phyloP scores from a whole-genome alignment of 2,113 vertebrate genomes.

The Salvelinus namaycush region DNA sequence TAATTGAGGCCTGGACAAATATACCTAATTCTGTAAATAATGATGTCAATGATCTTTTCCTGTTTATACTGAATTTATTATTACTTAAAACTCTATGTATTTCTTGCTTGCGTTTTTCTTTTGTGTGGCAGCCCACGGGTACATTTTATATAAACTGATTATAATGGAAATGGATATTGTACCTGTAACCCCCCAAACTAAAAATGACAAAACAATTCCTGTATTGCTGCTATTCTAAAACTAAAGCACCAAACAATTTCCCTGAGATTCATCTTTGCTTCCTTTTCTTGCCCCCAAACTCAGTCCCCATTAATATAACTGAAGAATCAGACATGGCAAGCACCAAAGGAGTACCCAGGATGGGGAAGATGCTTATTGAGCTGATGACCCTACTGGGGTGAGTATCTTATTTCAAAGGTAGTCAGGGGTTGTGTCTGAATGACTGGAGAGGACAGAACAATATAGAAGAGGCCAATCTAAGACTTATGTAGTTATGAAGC shows the following conservation, averaged over 20 bases:
- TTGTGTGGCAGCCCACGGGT: too few species aligned
- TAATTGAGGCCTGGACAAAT: too few species aligned
- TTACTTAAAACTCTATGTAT: too few species aligned
- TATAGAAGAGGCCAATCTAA: background rate
- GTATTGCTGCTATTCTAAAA: background rate
- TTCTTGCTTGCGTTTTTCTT: too few species aligned
- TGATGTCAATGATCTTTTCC: too few species aligned
- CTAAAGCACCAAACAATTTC: background rate
- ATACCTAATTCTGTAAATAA: too few species aligned
- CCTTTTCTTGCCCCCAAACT: background rate
- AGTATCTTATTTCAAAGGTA: conserved; percentile 27
- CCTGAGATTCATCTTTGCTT: background rate
- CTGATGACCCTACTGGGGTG: conserved; percentile 58
- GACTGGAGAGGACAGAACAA: background rate
- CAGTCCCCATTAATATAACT: conserved; percentile 13
- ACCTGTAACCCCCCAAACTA: too few species aligned
- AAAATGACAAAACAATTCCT: background rate
- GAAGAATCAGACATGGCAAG: conserved; percentile 23
- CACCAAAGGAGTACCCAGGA: conserved; percentile 14
- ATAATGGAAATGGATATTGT: too few species aligned
- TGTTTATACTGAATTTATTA: too few species aligned
- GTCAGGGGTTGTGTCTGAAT: background rate
- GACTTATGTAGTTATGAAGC: too few species aligned
- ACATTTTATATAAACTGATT: too few species aligned
- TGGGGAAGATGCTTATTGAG: conserved; percentile 26